A percentile compares a stretch with the other conserved stretches of the same genome.
These are phyloP conservation scores for Conus canariensis DNA, from an alignment of 2,888 invertebrate species.

Conservation along the genomic window DNA sequence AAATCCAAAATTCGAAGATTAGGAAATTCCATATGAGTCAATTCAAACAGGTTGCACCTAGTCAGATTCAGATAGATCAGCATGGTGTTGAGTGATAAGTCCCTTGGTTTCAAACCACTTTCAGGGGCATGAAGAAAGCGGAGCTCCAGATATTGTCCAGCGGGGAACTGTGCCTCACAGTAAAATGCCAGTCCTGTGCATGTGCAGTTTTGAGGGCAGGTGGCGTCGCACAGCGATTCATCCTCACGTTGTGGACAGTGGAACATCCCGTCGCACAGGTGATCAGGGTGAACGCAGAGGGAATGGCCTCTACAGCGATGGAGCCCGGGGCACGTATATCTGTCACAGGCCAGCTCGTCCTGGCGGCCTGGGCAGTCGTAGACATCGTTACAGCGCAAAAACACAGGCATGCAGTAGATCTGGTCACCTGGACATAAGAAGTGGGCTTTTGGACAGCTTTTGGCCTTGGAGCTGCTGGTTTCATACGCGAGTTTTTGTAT, in stretches of 20 bases:
- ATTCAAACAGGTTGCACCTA: neutral
- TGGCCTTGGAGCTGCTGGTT: neutral
- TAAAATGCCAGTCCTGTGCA: slow-evolving; percentile 46
- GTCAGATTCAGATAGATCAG: slow-evolving; percentile 20
- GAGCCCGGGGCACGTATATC: slow-evolving; percentile 30
- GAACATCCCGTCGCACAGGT: slow-evolving; percentile 52
- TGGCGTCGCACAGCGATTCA: slow-evolving; percentile 53
- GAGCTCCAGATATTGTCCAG: neutral
- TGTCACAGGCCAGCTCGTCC: slow-evolving; percentile 76
- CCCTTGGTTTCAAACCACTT: neutral
- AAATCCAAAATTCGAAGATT: slow-evolving; percentile 33
- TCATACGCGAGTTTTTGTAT: neutral
- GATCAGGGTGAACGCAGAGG: neutral
- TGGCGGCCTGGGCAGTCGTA: slow-evolving; percentile 68
- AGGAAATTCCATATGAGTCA: neutral
- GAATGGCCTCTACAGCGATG: slow-evolving; percentile 32
- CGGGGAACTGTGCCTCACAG: slow-evolving; percentile 34
- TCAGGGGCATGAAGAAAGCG: slow-evolving; percentile 30
- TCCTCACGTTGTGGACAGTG: slow-evolving; percentile 56
- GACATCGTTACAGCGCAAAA: slow-evolving; percentile 67
- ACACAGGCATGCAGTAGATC: slow-evolving; percentile 69
- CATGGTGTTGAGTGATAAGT: neutral
- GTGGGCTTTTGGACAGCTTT: slow-evolving; percentile 11
- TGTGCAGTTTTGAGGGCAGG: slow-evolving; percentile 47
- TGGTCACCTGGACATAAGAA: slow-evolving; percentile 34